Conservation (phyloP, 2,797 vertebrate genomes). For the Odontamblyopus rebecca region DNA sequence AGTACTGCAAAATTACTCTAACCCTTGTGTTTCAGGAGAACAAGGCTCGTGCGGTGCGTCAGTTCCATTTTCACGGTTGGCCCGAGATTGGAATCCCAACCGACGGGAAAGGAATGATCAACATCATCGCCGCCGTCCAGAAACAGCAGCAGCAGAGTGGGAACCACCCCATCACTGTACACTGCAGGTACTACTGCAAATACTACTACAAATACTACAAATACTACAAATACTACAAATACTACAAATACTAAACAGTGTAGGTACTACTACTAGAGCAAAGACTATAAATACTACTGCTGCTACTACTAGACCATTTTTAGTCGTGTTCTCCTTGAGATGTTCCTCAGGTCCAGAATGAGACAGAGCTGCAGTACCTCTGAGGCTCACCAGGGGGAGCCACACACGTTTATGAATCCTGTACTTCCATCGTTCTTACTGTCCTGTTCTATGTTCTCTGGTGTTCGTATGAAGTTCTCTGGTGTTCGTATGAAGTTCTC, state of each 20-base stretch:
- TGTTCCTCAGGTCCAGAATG: too few species aligned
- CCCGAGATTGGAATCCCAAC: slow-evolving; percentile 92
- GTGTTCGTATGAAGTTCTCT: too few species aligned
- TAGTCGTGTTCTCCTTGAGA: too few species aligned
- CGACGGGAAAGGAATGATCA: slow-evolving; percentile 92
- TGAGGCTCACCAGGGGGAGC: too few species aligned
- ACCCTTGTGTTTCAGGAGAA: slow-evolving; percentile 78
- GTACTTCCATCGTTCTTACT: too few species aligned
- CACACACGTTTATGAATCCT: too few species aligned
- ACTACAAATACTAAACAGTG: background rate
- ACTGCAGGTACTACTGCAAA: background rate
- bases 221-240: background rate
- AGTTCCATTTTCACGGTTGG: slow-evolving; percentile 98
- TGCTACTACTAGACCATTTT: background rate
- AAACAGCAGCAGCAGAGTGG: slow-evolving; percentile 96
- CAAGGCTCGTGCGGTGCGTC: slow-evolving; percentile 85
- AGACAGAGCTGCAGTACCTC: too few species aligned
- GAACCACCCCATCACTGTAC: slow-evolving; percentile 84
- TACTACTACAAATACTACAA: too few species aligned
- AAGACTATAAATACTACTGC: background rate
- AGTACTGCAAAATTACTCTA: background rate
- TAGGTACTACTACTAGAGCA: background rate
- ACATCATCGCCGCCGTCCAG: slow-evolving; percentile 94
- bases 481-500: too few species aligned
- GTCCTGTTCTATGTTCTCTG: slow-evolving; percentile 4